Conservation (phyloP, 2,888 invertebrate genomes). For the Chalcosyrphus nemorum region DNA sequence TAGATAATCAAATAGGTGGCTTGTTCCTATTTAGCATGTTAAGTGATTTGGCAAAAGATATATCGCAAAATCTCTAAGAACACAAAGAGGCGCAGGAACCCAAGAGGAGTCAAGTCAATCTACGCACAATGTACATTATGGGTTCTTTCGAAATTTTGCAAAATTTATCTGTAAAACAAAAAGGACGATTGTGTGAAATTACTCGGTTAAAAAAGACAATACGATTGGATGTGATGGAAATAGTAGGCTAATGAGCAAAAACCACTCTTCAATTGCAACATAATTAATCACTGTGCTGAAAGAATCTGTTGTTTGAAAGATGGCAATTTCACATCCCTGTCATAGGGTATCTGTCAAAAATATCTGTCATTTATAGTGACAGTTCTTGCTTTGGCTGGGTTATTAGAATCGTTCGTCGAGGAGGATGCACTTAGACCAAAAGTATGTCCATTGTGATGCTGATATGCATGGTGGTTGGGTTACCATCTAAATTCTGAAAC, state of each 20-base stretch:
- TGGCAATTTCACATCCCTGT: too few species aligned
- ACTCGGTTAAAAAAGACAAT: background rate
- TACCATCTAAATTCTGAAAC: too few species aligned
- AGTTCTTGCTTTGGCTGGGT: too few species aligned
- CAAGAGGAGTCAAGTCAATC: background rate
- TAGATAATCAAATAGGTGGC: conserved; percentile 16
- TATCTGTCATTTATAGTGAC: too few species aligned
- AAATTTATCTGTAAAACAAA: background rate
- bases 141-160: conserved; percentile 29
- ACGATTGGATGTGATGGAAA: conserved; percentile 1
- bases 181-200: conserved; percentile 7
- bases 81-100: background rate
- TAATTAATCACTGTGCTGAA: conserved; percentile 2
- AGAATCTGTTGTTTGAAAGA: too few species aligned
- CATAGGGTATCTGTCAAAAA: too few species aligned
- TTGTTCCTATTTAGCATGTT: conserved; percentile 23
- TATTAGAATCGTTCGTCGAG: too few species aligned
- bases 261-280: background rate
- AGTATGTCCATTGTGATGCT: too few species aligned
- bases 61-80: conserved; percentile 12
- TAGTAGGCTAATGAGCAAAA: conserved; percentile 20
- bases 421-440: too few species aligned
- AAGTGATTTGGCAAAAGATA: conserved; percentile 35
- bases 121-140: conserved; percentile 16
- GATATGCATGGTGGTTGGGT: too few species aligned